Base-by-base conservation (phyloP, 2,888 invertebrate genomes). In the Emmelina monodactyla region DNA sequence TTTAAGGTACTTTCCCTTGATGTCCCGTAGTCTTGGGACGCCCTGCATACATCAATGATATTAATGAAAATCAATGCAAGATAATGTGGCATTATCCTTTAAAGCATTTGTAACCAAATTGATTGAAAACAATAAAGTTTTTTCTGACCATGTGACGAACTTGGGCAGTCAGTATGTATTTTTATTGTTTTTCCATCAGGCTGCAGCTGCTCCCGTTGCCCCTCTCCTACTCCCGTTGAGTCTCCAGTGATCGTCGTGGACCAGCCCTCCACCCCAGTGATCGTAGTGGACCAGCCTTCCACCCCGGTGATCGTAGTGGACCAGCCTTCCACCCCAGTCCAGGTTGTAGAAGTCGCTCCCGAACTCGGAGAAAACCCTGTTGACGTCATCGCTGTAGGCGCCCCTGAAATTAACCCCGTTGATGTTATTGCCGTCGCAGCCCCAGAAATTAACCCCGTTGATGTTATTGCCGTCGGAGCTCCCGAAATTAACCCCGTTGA, bases 381-480 rank as follows among this genome's bases (percentile, higher is more conserved):
- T 14, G 48, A 47, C 32, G 42, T 47, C 16, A 40, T 52, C 37
- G 45, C 45, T 34, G 41, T 46, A 14, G 36, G 33, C 22, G 38
- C 44, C 34, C 40, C 43, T 28, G 42, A 44, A 19, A 37, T 41
- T 40, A 42, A 44, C 40, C 33, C 37, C 39, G 38, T 29, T 13
- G 12, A 32, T 14, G 36, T 34, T n/a, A 25, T 25, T 2, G 31
- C 31, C 16, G 25, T 37, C 10, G 33, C 35, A 2, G 33, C 28
- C 29, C 31, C 37, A 10, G 43, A 43, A 32, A 28, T 28, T 2
- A 34, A n/a, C 28, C 28, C 28, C 29, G 13, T 29, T 14, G 29
- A 19, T 9, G 22, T 9, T 19, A 9, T 29, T 12, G 29, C 13
- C 14, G 19, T 14, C 9, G 16, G 12, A 3, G n/a, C 13, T 12